phyloP scores from a whole-genome alignment of 2,888 invertebrate species.

The Lasioglossum vierecki region DNA sequence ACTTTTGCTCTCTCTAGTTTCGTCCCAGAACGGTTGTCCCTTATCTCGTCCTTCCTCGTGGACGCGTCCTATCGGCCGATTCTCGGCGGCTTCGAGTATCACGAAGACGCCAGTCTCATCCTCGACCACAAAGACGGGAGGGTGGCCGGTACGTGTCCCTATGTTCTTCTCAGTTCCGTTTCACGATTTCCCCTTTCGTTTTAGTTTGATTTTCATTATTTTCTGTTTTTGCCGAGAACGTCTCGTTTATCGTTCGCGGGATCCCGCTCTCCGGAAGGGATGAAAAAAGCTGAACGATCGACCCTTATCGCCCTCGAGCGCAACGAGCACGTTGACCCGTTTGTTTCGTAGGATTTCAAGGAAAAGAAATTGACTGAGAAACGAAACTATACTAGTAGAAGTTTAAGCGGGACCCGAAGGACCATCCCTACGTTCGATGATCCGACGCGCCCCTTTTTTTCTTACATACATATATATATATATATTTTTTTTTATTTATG shows the following conservation, averaged over 20 bases:
- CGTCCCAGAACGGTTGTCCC: background rate
- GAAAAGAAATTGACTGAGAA: slow-evolving; percentile 28
- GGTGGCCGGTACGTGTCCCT: slow-evolving; percentile 56
- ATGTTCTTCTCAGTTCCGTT: slow-evolving; percentile 55
- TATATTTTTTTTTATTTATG: slow-evolving; percentile 35
- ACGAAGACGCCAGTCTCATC: slow-evolving; percentile 23
- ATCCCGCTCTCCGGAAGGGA: slow-evolving; percentile 39
- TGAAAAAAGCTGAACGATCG: slow-evolving; percentile 43
- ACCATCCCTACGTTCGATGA: slow-evolving; percentile 28
- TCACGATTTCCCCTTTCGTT: slow-evolving; percentile 5
- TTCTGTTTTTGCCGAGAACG: background rate
- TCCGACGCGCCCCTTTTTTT: background rate
- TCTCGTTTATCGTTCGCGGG: slow-evolving; percentile 36
- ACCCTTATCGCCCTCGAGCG: slow-evolving; percentile 17
- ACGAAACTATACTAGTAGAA: slow-evolving; percentile 43
- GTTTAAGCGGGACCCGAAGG: slow-evolving; percentile 29
- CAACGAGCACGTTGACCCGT: slow-evolving; percentile 14
- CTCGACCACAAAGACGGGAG: slow-evolving; percentile 35
- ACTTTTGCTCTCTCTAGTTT: slow-evolving; percentile 9
- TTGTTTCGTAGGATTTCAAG: slow-evolving; percentile 5
- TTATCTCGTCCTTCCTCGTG: slow-evolving; percentile 49
- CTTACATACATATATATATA: background rate
- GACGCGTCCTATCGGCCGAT: slow-evolving; percentile 27
- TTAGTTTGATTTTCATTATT: background rate
- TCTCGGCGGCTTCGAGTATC: slow-evolving; percentile 17